Conservation (phyloP, 2,113 vertebrate genomes). For the Campylomormyrus numenius region DNA sequence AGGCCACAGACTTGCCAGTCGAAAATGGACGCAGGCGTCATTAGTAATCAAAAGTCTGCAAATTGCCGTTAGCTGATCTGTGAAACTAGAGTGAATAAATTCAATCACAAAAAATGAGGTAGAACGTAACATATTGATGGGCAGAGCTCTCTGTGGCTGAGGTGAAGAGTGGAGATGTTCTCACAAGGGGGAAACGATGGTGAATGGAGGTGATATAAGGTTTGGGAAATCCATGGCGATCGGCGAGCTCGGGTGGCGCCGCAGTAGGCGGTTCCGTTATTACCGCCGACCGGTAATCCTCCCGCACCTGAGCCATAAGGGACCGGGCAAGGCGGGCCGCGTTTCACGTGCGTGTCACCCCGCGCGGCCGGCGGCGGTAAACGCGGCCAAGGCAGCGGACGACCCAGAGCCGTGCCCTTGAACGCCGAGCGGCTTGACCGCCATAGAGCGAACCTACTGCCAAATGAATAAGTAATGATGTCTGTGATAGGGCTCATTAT, state of each 20-base stretch:
- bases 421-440: background rate
- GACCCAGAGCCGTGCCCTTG: background rate
- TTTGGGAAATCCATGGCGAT: background rate
- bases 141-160: background rate
- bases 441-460: background rate
- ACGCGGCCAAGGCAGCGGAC: background rate
- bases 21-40: background rate
- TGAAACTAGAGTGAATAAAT: background rate
- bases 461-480: conserved; percentile 15
- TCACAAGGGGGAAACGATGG: background rate
- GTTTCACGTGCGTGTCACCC: background rate
- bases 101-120: background rate
- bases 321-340: background rate
- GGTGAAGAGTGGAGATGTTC: background rate
- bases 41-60: background rate
- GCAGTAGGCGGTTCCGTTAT: background rate
- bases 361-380: background rate
- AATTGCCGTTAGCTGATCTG: background rate
- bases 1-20: background rate
- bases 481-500: conserved; percentile 6
- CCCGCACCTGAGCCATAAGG: background rate
- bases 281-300: background rate
- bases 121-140: background rate
- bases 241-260: background rate
- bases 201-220: background rate